phyloP scores from a whole-genome alignment of 2,113 vertebrate genomes.

The Centropristis striata region DNA sequence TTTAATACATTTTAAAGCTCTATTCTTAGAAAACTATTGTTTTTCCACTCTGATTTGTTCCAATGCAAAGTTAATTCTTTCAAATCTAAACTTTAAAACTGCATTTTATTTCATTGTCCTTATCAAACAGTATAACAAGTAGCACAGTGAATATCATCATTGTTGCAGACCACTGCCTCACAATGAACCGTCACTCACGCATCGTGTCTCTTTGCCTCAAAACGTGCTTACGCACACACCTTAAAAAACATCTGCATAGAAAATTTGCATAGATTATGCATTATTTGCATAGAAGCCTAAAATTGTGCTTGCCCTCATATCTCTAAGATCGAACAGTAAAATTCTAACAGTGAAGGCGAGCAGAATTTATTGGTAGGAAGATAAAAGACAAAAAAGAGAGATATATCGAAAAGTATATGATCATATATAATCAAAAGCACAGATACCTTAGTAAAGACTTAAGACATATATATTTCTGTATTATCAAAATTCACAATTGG shows the following conservation, averaged over 20 bases:
- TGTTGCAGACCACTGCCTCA: slow-evolving; percentile 6
- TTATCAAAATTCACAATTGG: slow-evolving; percentile 63
- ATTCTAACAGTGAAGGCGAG: slow-evolving; percentile 22
- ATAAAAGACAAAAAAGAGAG: slow-evolving; percentile 35
- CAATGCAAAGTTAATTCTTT: slow-evolving; percentile 18
- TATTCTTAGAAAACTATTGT: slow-evolving; percentile 74
- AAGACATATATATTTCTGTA: slow-evolving; percentile 50
- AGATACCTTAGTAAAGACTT: slow-evolving; percentile 54
- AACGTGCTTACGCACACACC: background rate
- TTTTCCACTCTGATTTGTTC: slow-evolving; percentile 78
- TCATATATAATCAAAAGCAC: slow-evolving; percentile 65
- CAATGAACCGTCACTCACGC: background rate
- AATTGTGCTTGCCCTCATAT: slow-evolving; percentile 9
- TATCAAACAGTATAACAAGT: slow-evolving; percentile 23
- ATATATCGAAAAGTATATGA: slow-evolving; percentile 36
- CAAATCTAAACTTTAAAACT: slow-evolving; percentile 38
- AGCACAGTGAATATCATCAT: slow-evolving; percentile 21
- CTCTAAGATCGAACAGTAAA: slow-evolving; percentile 11
- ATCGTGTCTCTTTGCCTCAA: slow-evolving; percentile 5
- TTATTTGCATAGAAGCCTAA: slow-evolving; percentile 30
- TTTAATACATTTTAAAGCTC: slow-evolving; percentile 76
- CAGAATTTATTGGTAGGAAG: slow-evolving; percentile 36
- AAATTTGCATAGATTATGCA: slow-evolving; percentile 45
- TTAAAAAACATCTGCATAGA: slow-evolving; percentile 26
- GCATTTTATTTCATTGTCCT: slow-evolving; percentile 9